These are phyloP conservation scores for Rostratula benghalensis DNA, from an alignment of 2,113 vertebrate species.

Conservation along the genomic window DNA sequence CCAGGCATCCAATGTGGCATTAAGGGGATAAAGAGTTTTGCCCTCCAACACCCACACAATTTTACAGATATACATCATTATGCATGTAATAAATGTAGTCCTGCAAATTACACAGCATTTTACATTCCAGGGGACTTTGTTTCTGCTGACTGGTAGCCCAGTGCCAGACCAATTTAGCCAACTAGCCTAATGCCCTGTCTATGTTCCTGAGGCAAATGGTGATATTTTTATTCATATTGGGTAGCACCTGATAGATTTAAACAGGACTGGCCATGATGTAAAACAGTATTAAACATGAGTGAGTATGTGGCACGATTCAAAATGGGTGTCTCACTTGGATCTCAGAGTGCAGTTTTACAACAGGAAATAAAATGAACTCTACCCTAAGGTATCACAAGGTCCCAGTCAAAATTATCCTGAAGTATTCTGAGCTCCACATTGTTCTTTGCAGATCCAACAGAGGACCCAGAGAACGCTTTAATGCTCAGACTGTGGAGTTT, in stretches of 20 bases:
- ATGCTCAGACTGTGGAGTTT: not conserved
- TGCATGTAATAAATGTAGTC: not conserved
- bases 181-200: not conserved
- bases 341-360: not conserved
- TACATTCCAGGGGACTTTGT: not conserved
- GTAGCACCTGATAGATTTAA: not conserved
- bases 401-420: not conserved
- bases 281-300: not conserved
- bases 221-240: not conserved
- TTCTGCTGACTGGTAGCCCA: not conserved
- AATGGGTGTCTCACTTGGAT: not conserved
- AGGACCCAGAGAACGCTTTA: not conserved
- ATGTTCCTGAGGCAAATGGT: not conserved
- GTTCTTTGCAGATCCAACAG: not conserved
- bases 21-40: not conserved
- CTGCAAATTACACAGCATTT: not conserved
- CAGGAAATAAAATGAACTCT: not conserved
- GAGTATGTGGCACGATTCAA: not conserved
- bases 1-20: not conserved
- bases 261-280: not conserved
- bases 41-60: not conserved
- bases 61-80: not conserved
- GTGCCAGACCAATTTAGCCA: not conserved
- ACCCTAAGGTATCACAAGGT: not conserved
- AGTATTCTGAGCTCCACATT: not conserved